Percentiles rank a stretch among this genome's conserved stretches.
These are phyloP conservation scores for Cyprinodon brontotheroides DNA, from an alignment of 2,113 vertebrate genomes.

Conservation along the genomic window DNA sequence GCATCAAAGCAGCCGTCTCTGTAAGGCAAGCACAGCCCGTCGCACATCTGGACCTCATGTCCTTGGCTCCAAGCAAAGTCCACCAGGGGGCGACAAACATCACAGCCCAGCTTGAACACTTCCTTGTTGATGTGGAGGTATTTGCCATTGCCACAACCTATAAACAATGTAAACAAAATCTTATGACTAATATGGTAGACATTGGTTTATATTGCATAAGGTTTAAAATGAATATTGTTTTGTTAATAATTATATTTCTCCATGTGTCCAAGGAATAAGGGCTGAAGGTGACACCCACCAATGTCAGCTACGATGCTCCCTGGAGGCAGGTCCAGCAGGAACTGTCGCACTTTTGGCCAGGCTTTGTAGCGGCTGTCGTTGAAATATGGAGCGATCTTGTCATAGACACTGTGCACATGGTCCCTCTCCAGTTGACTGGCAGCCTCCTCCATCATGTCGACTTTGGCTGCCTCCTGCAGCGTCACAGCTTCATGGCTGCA, in stretches of 20 bases:
- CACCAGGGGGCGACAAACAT: constrained; percentile 79
- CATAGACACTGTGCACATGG: constrained; percentile 80
- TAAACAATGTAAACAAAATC: not conserved
- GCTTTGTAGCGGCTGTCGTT: constrained; percentile 81
- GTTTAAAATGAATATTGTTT: not conserved
- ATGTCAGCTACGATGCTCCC: constrained; percentile 83
- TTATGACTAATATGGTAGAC: not conserved
- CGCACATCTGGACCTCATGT: constrained; percentile 77
- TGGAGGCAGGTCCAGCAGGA: constrained; percentile 80
- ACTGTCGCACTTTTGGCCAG: constrained; percentile 82
- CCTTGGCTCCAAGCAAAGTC: constrained; percentile 77
- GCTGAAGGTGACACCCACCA: constrained; percentile 61
- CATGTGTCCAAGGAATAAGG: not conserved
- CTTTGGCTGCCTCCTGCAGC: constrained; percentile 51
- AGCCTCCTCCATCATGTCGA: constrained; percentile 79
- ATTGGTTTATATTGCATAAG: not conserved
- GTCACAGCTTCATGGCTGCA: constrained; percentile 57
- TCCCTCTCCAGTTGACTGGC: constrained; percentile 79
- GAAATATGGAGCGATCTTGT: constrained; percentile 84
- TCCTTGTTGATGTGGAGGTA: constrained; percentile 82
- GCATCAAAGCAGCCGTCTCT: constrained; percentile 75
- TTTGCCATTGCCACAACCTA: constrained; percentile 84
- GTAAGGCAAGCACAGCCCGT: constrained; percentile 76
- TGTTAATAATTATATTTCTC: not conserved
- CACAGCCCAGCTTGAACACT: constrained; percentile 79